Evolutionary conservation across 2,113 vertebrate genomes (phyloP).

Genomic region (Erythrolamprus reginae): DNA sequence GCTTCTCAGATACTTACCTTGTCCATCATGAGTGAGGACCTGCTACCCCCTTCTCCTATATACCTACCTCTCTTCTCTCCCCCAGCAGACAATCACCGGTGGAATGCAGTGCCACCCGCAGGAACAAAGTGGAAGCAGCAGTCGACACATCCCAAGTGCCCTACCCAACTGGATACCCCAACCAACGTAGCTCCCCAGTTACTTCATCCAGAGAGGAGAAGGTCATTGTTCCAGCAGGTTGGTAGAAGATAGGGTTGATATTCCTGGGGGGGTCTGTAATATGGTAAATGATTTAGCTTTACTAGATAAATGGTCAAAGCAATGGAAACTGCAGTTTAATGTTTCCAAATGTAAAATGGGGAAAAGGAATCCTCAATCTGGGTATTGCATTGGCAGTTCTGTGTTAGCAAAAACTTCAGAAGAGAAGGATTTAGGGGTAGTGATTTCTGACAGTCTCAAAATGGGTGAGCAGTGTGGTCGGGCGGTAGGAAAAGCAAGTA

Average conservation of each 20-base stretch:
- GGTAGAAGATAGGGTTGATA: slow-evolving; percentile 6
- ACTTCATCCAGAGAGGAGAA: slow-evolving; percentile 70
- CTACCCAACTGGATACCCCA: slow-evolving; percentile 69
- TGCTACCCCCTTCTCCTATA: background rate
- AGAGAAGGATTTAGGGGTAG: too few species aligned
- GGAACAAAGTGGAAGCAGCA: slow-evolving; percentile 69
- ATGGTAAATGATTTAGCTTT: too few species aligned
- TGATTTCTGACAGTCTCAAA: too few species aligned
- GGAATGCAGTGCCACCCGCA: slow-evolving; percentile 71
- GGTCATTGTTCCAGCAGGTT: slow-evolving; percentile 82
- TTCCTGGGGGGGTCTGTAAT: too few species aligned
- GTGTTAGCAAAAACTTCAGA: too few species aligned
- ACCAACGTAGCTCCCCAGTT: slow-evolving; percentile 65
- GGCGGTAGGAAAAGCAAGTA: too few species aligned
- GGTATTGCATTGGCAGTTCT: too few species aligned
- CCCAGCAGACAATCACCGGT: slow-evolving; percentile 71
- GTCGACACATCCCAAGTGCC: slow-evolving; percentile 64
- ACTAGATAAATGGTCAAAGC: too few species aligned
- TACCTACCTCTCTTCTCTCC: background rate
- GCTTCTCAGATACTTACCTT: background rate
- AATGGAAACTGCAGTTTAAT: too few species aligned
- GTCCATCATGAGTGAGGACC: background rate
- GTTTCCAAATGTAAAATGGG: too few species aligned
- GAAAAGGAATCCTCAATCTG: too few species aligned
- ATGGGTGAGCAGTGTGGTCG: too few species aligned